phyloP scores from a whole-genome alignment of 2,888 invertebrate genomes.

The Chorisops tibialis region DNA sequence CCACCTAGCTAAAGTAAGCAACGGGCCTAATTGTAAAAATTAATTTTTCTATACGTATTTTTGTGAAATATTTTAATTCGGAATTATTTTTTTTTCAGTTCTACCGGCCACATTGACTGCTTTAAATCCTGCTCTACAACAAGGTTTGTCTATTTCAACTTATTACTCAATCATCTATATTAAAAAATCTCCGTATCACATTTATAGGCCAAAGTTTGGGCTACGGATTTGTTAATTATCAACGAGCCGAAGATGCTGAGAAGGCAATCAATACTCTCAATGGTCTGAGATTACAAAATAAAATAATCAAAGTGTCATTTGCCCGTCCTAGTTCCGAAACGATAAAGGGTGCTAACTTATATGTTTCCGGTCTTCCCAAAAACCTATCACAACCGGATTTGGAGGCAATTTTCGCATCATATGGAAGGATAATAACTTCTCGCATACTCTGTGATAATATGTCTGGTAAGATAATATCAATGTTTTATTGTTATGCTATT shows the following conservation, averaged over 20 bases:
- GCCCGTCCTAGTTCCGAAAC: conserved; percentile 96
- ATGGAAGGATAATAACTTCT: conserved; percentile 94
- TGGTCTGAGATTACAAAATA: conserved; percentile 97
- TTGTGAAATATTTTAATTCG: too few species aligned
- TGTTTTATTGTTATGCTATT: too few species aligned
- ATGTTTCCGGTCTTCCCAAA: conserved; percentile 96
- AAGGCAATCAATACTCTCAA: conserved; percentile 98
- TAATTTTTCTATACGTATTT: too few species aligned
- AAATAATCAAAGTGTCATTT: conserved; percentile 99
- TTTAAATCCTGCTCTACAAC: conserved; percentile 50
- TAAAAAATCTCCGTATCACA: conserved; percentile 2
- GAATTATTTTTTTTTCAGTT: conserved; percentile 40
- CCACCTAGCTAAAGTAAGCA: too few species aligned
- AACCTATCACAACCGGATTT: conserved; percentile 95
- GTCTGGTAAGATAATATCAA: conserved; percentile 48
- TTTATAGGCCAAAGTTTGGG: conserved; percentile 89
- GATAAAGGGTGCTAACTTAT: conserved; percentile 96
- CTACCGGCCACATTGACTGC: conserved; percentile 51
- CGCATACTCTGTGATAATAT: conserved; percentile 93
- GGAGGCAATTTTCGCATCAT: conserved; percentile 91
- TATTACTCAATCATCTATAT: too few species aligned
- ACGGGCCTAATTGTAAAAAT: too few species aligned
- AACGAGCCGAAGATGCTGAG: conserved; percentile 94
- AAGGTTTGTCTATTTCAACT: conserved; percentile 44
- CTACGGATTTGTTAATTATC: conserved; percentile 99